A percentile compares a stretch with the other conserved stretches of the same genome.
phyloP scores from a whole-genome alignment of 2,113 vertebrate genomes.

The Serilophus lunatus region DNA sequence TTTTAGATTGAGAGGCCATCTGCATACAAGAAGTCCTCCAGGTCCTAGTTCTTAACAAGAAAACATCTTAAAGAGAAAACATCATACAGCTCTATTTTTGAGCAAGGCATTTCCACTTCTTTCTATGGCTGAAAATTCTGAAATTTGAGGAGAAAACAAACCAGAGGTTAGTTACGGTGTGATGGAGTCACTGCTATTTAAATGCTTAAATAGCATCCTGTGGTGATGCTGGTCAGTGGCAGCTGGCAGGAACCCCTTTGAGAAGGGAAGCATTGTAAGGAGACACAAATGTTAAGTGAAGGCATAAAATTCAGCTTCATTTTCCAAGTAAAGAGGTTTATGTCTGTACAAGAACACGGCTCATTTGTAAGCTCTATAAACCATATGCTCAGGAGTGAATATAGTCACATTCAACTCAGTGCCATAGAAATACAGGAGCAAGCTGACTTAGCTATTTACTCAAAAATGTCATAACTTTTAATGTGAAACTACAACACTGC shows the following conservation, averaged over 20 bases:
- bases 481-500: background rate
- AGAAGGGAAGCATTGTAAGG: background rate
- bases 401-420: background rate
- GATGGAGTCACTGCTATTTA: constrained; percentile 26
- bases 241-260: background rate
- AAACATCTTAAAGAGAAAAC: background rate
- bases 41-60: background rate
- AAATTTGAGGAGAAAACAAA: constrained; percentile 20
- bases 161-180: background rate
- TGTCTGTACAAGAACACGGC: background rate
- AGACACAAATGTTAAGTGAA: background rate
- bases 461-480: background rate
- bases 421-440: background rate
- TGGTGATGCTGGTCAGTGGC: background rate
- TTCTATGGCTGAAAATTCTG: background rate
- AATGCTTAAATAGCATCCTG: constrained; percentile 7
- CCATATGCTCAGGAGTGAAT: background rate
- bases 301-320: background rate
- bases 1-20: background rate
- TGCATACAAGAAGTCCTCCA: background rate
- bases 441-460: background rate
- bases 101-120: background rate
- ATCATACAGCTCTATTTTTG: background rate
- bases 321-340: background rate
- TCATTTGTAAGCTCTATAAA: background rate